Percentiles rank a stretch among this genome's conserved stretches.
These are phyloP conservation scores for Poecilia picta DNA, from an alignment of 2,797 vertebrate genomes.

Conservation along the genomic window DNA sequence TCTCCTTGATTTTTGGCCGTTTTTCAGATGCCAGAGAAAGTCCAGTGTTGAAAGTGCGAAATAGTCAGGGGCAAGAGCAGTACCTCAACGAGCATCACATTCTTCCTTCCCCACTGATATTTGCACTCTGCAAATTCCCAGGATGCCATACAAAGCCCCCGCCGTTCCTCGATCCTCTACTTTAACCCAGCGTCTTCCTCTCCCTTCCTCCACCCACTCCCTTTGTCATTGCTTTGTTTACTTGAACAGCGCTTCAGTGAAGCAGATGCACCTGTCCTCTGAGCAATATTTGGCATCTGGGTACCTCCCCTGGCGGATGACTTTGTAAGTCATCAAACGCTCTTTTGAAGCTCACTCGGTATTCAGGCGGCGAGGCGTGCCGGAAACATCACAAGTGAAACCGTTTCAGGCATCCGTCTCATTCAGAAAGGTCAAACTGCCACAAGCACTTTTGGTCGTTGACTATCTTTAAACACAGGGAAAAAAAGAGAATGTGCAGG, in stretches of 20 bases:
- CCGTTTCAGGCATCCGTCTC: constrained; percentile 39
- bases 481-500: constrained; percentile 9
- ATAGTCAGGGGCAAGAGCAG: constrained; percentile 34
- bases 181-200: constrained; percentile 16
- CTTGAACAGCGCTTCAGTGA: constrained; percentile 26
- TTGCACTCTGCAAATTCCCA: constrained; percentile 31
- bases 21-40: constrained; percentile 42
- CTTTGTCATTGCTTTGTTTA: constrained; percentile 62
- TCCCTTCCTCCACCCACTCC: constrained; percentile 21
- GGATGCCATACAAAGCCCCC: constrained; percentile 17
- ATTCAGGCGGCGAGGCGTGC: constrained; percentile 47
- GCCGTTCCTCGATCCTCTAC: constrained; percentile 8
- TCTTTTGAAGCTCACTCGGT: constrained; percentile 64
- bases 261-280: constrained; percentile 63
- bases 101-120: constrained; percentile 22
- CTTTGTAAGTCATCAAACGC: constrained; percentile 63
- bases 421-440: constrained; percentile 67
- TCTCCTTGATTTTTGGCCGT: constrained; percentile 27
- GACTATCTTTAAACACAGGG: constrained; percentile 47
- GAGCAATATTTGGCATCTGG: constrained; percentile 58
- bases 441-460: constrained; percentile 50
- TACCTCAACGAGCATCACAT: constrained; percentile 31
- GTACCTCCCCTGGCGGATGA: constrained; percentile 49
- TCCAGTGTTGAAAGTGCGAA: constrained; percentile 42
- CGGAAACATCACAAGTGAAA: constrained; percentile 53